Evolutionary conservation across 2,888 invertebrate genomes (phyloP).

Genomic region (Eurois occulta): DNA sequence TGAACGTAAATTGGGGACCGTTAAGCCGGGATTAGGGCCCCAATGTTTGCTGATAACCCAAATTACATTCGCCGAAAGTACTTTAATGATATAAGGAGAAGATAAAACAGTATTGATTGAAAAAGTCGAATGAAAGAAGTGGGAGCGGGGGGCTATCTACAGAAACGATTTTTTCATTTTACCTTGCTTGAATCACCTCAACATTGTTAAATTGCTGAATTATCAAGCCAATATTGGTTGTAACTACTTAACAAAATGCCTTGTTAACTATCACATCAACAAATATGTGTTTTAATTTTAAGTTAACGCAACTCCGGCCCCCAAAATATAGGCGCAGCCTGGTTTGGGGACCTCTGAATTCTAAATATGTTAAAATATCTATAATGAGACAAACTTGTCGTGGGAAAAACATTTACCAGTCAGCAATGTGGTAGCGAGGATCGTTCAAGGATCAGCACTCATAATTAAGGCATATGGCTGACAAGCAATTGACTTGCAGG

Average conservation of each 20-base stretch:
- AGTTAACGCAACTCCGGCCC: too few species aligned
- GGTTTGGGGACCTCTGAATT: too few species aligned
- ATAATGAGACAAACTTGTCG: too few species aligned
- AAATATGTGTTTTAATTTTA: too few species aligned
- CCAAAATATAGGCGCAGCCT: too few species aligned
- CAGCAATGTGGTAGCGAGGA: background rate
- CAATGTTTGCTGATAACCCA: constrained; percentile 54
- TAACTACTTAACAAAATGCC: too few species aligned
- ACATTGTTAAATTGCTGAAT: background rate
- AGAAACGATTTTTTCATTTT: background rate
- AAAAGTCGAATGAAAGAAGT: constrained; percentile 14
- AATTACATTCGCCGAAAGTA: constrained; percentile 50
- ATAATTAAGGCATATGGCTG: too few species aligned
- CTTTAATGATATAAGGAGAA: constrained; percentile 34
- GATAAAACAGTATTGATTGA: constrained; percentile 41
- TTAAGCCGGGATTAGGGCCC: constrained; percentile 64
- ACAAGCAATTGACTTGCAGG: too few species aligned
- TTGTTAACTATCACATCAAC: background rate
- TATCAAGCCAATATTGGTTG: background rate
- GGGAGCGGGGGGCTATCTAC: too few species aligned
- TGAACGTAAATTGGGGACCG: constrained; percentile 62
- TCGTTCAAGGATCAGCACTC: background rate
- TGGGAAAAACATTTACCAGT: too few species aligned
- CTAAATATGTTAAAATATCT: too few species aligned
- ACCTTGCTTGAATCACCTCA: background rate